Base-by-base conservation (phyloP, 2,113 vertebrate genomes). In the Solea solea region DNA sequence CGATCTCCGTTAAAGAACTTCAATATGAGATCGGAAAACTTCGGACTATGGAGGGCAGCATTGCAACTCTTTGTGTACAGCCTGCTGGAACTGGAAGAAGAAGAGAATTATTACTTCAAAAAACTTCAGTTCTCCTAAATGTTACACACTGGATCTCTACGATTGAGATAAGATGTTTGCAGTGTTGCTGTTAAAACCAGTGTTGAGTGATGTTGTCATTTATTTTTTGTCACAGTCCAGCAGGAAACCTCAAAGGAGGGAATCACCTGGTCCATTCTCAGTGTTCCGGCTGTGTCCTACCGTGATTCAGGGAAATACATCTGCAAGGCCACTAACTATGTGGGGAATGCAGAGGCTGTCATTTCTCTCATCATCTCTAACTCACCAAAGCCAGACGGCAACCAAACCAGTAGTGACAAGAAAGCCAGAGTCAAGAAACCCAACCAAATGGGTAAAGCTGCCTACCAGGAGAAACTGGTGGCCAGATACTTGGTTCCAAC, bases 281-380 rank as follows among this genome's bases (percentile, higher is more conserved):
- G 94, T 48, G 90, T 99, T 50, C 93, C 95, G 14, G 93, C 91
- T 0, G 96, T 97, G 57, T 96, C 96, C 27, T 93, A 91, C 51
- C 90, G 88, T 0, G 96, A 99, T 83, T 96, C 98, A 0, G 98
- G 98, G 49, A 97, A 97, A 88, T 99, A 98, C 78, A 86, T 98
- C 72, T 99, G 98, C 84, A 96, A 95, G 89, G 97, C 96, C 27
- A 93, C 93, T 84, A 99, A 98, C 83, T 96, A 96, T 39, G 91
- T 96, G 6, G 98, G 98, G 8, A 94, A 92, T 13, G 94, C 96
- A 0, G 95, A 98, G 80, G 95, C 95, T 0, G 90, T 95, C 15
- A 95, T 98, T 72, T 96, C 95, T 10, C 94, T 99, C 27, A 70
- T 96, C 7, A 92, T 99, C 84, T 96, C 94, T 0, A 95, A 97